Conservation (phyloP, 2,113 vertebrate species). For the Cervus canadensis region DNA sequence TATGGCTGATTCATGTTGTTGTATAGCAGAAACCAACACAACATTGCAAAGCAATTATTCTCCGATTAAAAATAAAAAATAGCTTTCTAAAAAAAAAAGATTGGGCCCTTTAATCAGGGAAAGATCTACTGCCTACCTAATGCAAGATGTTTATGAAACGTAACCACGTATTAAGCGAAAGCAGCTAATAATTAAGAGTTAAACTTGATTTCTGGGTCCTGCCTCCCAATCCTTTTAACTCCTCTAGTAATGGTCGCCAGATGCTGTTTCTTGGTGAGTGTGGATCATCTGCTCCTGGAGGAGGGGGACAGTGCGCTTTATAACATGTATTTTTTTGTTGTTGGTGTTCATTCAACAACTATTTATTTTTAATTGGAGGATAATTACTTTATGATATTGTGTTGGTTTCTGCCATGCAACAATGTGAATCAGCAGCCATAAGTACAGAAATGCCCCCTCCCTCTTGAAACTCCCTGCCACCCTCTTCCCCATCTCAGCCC, state of each 20-base stretch:
- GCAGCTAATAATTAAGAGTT: slow-evolving; percentile 56
- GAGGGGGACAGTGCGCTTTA: not conserved
- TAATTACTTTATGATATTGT: not conserved
- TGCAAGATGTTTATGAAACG: slow-evolving; percentile 55
- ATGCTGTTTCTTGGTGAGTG: slow-evolving; percentile 39
- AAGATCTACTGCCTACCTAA: not conserved
- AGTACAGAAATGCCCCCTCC: not conserved
- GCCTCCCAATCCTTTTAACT: slow-evolving; percentile 44
- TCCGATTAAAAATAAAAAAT: not conserved
- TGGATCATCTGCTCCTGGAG: slow-evolving; percentile 13
- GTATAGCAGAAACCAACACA: not conserved
- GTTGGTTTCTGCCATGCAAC: not conserved
- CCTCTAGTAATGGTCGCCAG: slow-evolving; percentile 55
- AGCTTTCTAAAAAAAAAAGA: not conserved
- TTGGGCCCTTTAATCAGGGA: slow-evolving; percentile 46
- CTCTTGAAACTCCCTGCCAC: not conserved
- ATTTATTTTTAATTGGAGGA: not conserved
- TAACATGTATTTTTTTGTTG: not conserved
- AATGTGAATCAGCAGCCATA: not conserved
- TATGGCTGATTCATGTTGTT: not conserved
- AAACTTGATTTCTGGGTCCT: slow-evolving; percentile 53
- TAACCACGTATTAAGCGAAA: slow-evolving; percentile 46
- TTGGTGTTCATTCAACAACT: not conserved
- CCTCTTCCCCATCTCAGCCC: not conserved
- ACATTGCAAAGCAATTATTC: not conserved